Evolutionary conservation across 2,113 vertebrate genomes (phyloP).

Genomic region (Lethenteron camtschaticum): DNA sequence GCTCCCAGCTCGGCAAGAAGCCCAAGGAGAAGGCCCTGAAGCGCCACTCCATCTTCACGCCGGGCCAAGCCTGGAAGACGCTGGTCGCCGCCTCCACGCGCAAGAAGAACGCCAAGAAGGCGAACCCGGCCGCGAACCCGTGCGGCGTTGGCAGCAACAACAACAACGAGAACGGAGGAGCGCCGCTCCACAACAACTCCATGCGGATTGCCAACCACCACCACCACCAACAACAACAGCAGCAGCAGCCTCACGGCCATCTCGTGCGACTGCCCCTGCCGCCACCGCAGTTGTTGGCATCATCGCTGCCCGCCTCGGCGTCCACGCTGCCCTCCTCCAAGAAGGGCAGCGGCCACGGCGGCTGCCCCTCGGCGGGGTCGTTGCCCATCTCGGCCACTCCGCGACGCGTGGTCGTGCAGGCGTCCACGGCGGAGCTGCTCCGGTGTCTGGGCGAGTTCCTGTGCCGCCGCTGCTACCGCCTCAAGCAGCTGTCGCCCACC

Average conservation of each 20-base stretch:
- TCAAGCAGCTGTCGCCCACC: constrained; percentile 55
- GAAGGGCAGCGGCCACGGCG: constrained; percentile 18
- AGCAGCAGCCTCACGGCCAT: constrained; percentile 17
- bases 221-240: constrained; percentile 22
- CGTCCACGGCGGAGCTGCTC: constrained; percentile 78
- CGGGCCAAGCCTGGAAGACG: constrained; percentile 60
- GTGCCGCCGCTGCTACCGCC: constrained; percentile 63
- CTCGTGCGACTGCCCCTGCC: constrained; percentile 17
- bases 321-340: constrained; percentile 28
- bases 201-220: constrained; percentile 20
- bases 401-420: constrained; percentile 60
- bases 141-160: constrained; percentile 13
- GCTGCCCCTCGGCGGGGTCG: background rate
- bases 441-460: constrained; percentile 76
- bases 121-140: constrained; percentile 36
- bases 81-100: constrained; percentile 52
- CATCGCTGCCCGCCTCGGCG: constrained; percentile 36
- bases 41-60: constrained; percentile 49
- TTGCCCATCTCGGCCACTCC: constrained; percentile 31
- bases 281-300: constrained; percentile 20
- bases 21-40: constrained; percentile 46
- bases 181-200: constrained; percentile 27
- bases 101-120: constrained; percentile 71
- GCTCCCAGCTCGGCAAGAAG: constrained; percentile 13
- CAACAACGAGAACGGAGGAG: constrained; percentile 17